A percentile compares a stretch with the other conserved stretches of the same genome.
phyloP scores from a whole-genome alignment of 2,797 vertebrate genomes.

The Syngnathus rostellatus region DNA sequence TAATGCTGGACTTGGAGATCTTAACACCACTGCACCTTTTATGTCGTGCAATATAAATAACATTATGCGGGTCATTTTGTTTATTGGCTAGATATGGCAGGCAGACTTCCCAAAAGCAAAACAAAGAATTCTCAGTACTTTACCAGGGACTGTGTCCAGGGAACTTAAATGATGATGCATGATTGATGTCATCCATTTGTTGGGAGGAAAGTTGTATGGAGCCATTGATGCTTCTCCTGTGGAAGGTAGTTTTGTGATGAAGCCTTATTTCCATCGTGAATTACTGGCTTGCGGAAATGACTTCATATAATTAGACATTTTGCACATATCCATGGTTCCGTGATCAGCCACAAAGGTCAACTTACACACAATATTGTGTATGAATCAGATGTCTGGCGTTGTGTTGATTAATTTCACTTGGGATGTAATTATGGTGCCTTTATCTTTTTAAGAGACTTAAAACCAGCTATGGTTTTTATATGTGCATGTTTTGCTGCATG shows the following conservation, averaged over 20 bases:
- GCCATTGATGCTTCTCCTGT: slow-evolving; percentile 31
- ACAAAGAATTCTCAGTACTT: not conserved
- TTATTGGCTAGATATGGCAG: not conserved
- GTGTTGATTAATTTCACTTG: slow-evolving; percentile 26
- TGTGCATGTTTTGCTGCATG: slow-evolving; percentile 51
- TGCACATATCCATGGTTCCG: slow-evolving; percentile 56
- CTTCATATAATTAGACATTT: slow-evolving; percentile 38
- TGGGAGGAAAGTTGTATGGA: slow-evolving; percentile 25
- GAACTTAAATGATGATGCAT: not conserved
- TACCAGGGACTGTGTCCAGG: slow-evolving; percentile 22
- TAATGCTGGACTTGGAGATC: slow-evolving; percentile 41
- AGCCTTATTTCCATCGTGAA: slow-evolving; percentile 60
- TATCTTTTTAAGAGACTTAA: not conserved
- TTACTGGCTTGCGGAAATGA: slow-evolving; percentile 53
- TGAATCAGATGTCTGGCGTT: slow-evolving; percentile 8
- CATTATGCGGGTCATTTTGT: slow-evolving; percentile 22
- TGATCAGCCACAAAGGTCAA: slow-evolving; percentile 13
- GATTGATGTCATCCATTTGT: slow-evolving; percentile 33
- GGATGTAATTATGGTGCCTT: slow-evolving; percentile 9
- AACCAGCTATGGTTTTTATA: slow-evolving; percentile 20
- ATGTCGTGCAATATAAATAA: slow-evolving; percentile 40
- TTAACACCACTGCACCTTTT: slow-evolving; percentile 32
- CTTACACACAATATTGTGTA: slow-evolving; percentile 18
- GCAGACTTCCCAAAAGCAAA: not conserved
- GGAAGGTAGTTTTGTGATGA: slow-evolving; percentile 36